phyloP scores from a whole-genome alignment of 2,888 invertebrate species.

The Dione vanillae region DNA sequence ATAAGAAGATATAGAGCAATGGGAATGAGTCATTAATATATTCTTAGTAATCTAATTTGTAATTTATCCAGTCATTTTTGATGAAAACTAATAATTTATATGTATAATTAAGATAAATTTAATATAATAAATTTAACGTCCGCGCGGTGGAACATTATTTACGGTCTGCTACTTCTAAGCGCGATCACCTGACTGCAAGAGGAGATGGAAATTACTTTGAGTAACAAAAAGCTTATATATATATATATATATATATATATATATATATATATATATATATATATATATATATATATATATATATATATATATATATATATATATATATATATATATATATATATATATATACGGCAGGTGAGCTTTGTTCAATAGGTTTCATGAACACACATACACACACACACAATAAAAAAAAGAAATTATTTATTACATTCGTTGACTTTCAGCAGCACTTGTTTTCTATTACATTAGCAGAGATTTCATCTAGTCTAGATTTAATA shows the following conservation, averaged over 20 bases:
- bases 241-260: neutral
- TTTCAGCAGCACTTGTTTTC: too few species aligned
- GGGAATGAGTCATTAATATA: too few species aligned
- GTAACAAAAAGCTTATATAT: neutral
- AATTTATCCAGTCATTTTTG: neutral
- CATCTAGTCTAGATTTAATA: too few species aligned
- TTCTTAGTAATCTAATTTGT: too few species aligned
- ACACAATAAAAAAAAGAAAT: conserved; percentile 3
- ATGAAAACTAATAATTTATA: neutral
- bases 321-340: neutral
- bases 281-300: neutral
- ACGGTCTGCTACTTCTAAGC: conserved; percentile 17
- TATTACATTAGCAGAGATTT: too few species aligned
- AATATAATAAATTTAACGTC: conserved; percentile 4
- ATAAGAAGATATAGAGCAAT: too few species aligned
- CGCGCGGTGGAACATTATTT: neutral
- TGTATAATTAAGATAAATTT: neutral
- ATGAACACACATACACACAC: neutral
- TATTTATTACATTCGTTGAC: too few species aligned
- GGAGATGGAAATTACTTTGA: neutral
- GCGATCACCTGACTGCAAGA: conserved; percentile 3
- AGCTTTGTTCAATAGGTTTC: conserved; percentile 13
- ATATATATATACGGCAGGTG: neutral
- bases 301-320: neutral
- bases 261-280: neutral